These are phyloP conservation scores for Archaeoteleia sp. DNA, from an alignment of 2,888 invertebrate genomes.

Conservation along the genomic window DNA sequence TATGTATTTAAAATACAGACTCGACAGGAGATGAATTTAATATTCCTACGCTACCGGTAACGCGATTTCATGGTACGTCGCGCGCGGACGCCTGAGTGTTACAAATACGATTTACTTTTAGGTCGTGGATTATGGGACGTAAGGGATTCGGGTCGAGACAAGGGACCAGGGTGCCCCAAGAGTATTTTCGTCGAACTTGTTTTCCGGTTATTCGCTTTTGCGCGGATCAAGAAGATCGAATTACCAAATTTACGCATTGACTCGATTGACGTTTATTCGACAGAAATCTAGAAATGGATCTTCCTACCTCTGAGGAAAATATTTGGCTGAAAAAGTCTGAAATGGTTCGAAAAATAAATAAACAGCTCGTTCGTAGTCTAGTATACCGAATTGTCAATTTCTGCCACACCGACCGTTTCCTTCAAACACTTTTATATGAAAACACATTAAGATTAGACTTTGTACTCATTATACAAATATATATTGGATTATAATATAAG, in stretches of 20 bases:
- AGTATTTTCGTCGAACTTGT: conserved; percentile 47
- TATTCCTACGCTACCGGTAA: conserved; percentile 68
- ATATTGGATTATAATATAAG: no score
- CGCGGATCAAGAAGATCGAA: conserved; percentile 45
- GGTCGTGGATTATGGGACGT: conserved; percentile 43
- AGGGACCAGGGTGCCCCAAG: conserved; percentile 32
- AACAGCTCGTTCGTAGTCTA: no score
- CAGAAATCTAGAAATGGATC: conserved; percentile 32
- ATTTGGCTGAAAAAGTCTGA: no score
- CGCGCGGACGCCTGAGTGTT: conserved; percentile 42
- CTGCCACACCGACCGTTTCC: no score
- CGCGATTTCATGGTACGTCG: conserved; percentile 70
- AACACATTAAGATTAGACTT: no score
- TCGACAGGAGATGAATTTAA: conserved; percentile 64
- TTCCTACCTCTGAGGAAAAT: no score
- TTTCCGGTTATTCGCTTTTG: conserved; percentile 49
- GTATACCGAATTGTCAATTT: no score
- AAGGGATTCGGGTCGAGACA: conserved; percentile 34
- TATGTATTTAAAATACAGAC: conserved; percentile 6
- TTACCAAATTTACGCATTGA: conserved; percentile 43
- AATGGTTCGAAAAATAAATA: no score
- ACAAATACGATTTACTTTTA: conserved; percentile 49
- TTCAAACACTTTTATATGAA: no score
- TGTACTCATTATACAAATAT: no score
- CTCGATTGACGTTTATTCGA: conserved; percentile 46